These are phyloP conservation scores for Nymphalis urticae DNA, from an alignment of 2,888 invertebrate genomes.

Conservation along the genomic window DNA sequence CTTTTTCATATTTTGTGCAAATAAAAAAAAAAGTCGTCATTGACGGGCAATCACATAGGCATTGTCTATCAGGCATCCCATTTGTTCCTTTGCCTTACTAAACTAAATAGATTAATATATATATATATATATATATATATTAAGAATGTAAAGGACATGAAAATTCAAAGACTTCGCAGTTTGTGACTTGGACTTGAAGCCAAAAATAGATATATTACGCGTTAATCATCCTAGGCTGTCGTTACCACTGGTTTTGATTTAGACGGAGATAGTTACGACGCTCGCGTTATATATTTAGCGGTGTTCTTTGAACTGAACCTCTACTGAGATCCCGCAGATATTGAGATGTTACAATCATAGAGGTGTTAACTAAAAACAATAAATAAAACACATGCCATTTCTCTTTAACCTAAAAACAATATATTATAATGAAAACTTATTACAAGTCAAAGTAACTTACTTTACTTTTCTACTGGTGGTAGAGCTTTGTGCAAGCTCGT, in stretches of 20 bases:
- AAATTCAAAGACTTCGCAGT: conserved; percentile 6
- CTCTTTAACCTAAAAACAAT: not conserved
- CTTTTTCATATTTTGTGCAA: no score
- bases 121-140: no score
- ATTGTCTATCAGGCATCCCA: no score
- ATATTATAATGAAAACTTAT: no score
- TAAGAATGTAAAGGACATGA: not conserved
- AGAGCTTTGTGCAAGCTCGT: no score
- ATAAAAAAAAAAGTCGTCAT: no score
- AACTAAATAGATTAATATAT: no score
- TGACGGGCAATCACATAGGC: no score
- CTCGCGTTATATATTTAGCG: conserved; percentile 37
- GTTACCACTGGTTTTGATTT: conserved; percentile 39
- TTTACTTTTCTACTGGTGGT: no score
- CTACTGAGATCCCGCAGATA: conserved; percentile 12
- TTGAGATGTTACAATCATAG: not conserved
- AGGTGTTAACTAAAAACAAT: not conserved
- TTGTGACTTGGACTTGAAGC: conserved; percentile 40
- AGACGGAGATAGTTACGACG: conserved; percentile 38
- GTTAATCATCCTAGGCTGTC: conserved; percentile 47
- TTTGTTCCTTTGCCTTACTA: no score
- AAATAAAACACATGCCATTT: not conserved
- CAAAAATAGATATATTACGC: conserved; percentile 48
- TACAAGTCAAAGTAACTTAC: not conserved
- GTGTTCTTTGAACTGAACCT: conserved; percentile 41